Conservation (phyloP, 2,113 vertebrate species). For the Protobothrops flavoviridis region DNA sequence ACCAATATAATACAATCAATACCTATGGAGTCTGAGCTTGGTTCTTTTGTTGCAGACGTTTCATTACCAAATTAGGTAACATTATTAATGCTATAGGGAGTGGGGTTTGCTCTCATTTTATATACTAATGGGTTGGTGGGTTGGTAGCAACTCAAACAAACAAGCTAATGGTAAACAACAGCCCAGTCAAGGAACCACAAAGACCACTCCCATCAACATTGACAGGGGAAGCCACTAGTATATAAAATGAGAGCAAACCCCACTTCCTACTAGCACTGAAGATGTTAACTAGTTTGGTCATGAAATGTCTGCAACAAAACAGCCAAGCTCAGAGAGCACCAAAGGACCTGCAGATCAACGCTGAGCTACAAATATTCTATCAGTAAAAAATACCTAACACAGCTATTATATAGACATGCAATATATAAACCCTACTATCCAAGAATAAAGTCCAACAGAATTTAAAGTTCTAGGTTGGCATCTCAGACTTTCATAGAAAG, state of each 20-base stretch:
- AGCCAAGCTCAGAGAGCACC: not conserved
- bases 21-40: not conserved
- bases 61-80: not conserved
- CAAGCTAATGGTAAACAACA: not conserved
- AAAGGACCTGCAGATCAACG: not conserved
- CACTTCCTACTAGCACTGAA: not conserved
- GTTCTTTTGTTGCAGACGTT: not conserved
- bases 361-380: not conserved
- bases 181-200: not conserved
- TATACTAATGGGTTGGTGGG: not conserved
- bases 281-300: not conserved
- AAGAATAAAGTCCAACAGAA: not conserved
- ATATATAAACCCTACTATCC: not conserved
- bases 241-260: not conserved
- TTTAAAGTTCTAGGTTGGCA: not conserved
- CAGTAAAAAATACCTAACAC: not conserved
- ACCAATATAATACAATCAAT: not conserved
- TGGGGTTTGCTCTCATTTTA: not conserved
- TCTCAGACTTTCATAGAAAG: not conserved
- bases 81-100: not conserved
- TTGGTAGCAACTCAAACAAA: not conserved
- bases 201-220: not conserved
- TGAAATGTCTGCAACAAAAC: not conserved
- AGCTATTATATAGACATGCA: not conserved
- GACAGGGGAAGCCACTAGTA: not conserved